Base-by-base conservation (phyloP, 2,113 vertebrate genomes). In the Clarias batrachus region DNA sequence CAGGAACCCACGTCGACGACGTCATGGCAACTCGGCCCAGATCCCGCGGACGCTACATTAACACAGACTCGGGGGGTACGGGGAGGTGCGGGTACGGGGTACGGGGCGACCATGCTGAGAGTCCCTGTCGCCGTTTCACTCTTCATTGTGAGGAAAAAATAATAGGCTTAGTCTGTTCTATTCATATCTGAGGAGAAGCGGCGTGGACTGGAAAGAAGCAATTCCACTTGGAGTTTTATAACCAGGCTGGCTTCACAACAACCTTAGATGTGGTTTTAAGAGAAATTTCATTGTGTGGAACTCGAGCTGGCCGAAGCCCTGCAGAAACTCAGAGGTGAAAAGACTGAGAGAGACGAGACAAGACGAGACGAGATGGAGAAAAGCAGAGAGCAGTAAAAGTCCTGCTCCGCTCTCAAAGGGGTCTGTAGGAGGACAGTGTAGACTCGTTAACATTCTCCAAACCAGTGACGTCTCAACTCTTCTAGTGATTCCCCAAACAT, bases 141-240 rank as follows among this genome's bases (percentile, higher is more conserved):
- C 80, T 89, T 90, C 92, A 93, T 90, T 86, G 92, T 93, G 57
- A 91, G 89, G 90, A 93, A 89, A 41, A 92, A 93, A 94, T 94
- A 95, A 94, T 94, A 94, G 94, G 94, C 94, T 94, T 93, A 93
- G 88, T 89, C 93, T 88, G 89, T 90, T 93, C 92, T 93, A 92
- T 95, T 94, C 93, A 94, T 92, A 93, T 93, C 93, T 93, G 91
- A 73, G 86, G 78, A 87, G 90, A 76, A 83, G 85, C 84, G 78
- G 88, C 84, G 76, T 57, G 70, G 86, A 87, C 82, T 90, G 87
- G 90, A 91, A 91, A 89, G 88, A 90, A 90, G 83, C 56, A 66
- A 87, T 90, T 89, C 88, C 87, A 87, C 89, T 90, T 88, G 84
- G 88, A 83, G 83, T 90, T 88, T 92, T 87, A 90, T 88, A 86